Evolutionary conservation across 1,140 invertebrate species (phyloP), one percentile per base, ranked within the genome.

Genomic region (Brachionus manjavacas): DNA sequence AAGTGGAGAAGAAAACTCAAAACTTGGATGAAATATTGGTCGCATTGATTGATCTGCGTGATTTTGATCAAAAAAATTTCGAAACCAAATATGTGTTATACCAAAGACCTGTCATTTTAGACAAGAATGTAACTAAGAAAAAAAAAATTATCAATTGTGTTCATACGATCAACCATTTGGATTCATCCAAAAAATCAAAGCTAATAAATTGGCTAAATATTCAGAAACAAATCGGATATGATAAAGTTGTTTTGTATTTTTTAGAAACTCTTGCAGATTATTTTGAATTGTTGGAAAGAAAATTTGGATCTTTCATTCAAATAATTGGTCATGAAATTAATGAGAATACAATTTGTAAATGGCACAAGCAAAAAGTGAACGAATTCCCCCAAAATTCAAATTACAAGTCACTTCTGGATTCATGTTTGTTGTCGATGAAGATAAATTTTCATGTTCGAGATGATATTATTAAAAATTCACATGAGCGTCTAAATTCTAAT

Each of bases 221-320:
- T 14, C 39, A 46, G 14, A 41, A n/a, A 25, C 6, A 41, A 41
- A 74, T 74, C 6, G 70, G 70, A 14, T 74, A 74, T 41, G 31
- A 41, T 23, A 74, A 76, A 46, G n/a, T 76, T 8, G 20, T 20
- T 46, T n/a, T 76, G n/a, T 76, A 76, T 46, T 76, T 76, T 76
- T 11, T 23, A 25, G 14, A 46, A 14, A 14, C 3, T 4, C 25
- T 7, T 23, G 23, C 25, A 3, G 25, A 76, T 7, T 23, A n/a
- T 20, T 23, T 43, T 25, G 16, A 46, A 11, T 2, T 46, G 9
- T 25, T 76, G 28, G 7, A 16, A 9, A 49, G 52, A 25, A 49
- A 76, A 23, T 76, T 46, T 49, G 43, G 43, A 49, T 23, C 41
- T 14, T 76, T 76, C 39, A 43, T 76, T 23, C 39, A 76, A 76